phyloP scores from a whole-genome alignment of 2,888 invertebrate genomes.

The Elmis aenea region DNA sequence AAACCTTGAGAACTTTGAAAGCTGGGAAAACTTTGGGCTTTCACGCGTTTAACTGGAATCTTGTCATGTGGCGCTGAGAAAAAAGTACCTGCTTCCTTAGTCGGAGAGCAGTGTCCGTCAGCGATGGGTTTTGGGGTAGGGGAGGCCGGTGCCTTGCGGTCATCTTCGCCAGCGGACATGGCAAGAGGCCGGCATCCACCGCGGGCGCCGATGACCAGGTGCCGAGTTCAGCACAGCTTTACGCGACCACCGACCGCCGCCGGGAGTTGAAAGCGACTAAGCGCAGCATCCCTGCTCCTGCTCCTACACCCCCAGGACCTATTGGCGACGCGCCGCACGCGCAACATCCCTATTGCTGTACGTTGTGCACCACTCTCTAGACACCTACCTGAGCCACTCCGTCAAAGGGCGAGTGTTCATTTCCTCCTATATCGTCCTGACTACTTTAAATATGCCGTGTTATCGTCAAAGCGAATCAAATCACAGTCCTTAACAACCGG shows the following conservation, averaged over 20 bases:
- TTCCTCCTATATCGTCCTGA: conserved; percentile 8
- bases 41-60: too few relatives aligned
- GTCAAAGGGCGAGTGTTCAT: conserved; percentile 18
- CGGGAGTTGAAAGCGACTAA: conserved; percentile 25
- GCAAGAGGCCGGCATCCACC: conserved; percentile 37
- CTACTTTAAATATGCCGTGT: not conserved
- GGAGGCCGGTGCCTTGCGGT: conserved; percentile 38
- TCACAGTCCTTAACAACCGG: too few relatives aligned
- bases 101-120: conserved; percentile 46
- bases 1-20: too few relatives aligned
- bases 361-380: conserved; percentile 18
- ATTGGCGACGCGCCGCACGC: conserved; percentile 29
- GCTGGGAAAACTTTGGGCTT: too few relatives aligned
- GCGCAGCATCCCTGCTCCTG: conserved; percentile 28
- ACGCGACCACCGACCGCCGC: conserved; percentile 20
- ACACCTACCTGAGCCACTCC: conserved; percentile 22
- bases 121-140: conserved; percentile 39
- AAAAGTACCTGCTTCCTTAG: conserved; percentile 40
- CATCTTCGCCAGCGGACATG: conserved; percentile 44
- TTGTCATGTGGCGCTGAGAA: too few relatives aligned
- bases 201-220: conserved; percentile 34
- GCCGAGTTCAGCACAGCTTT: conserved; percentile 38
- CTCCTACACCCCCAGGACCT: conserved; percentile 25
- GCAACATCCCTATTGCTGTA: conserved; percentile 26
- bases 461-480: conserved; percentile 1